Evolutionary conservation across 2,113 vertebrate species (phyloP), one percentile per base, ranked within the genome.

Genomic region (Notarius quadriscutis): DNA sequence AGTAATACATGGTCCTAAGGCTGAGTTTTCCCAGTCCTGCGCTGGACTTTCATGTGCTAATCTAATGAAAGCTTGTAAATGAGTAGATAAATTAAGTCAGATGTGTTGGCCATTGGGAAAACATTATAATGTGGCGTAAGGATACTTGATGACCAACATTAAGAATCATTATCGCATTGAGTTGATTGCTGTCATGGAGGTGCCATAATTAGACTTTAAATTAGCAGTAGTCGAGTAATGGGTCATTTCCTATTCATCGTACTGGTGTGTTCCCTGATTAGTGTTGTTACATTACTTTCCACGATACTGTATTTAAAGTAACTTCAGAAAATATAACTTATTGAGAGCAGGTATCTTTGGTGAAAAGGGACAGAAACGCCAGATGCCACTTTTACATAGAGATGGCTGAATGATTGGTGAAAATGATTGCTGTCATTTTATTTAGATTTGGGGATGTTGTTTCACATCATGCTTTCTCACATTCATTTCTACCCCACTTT

Each of bases 161-260:
- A 60, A 9, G 10, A 60, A 62, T 81, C 57, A 57, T 11, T 81
- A 55, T 60, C 78, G 60, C 55, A 22, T 12, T 62, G 18, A 81
- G 11, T 81, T 81, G 18, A 81, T 81, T 81, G 57, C 57, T 81
- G 57, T 81, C 79, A 81, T 41, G 57, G 79, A 81, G 27, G 30
- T 4, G 18, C 79, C 79, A 81, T 81, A 81, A 62, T 60, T 81
- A 81, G 58, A 81, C 57, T 62, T 62, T 41, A 81, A 62, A 81
- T 81, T 41, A 81, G 57, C 34, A 81, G 48, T 62, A 20, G 11
- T 12, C 25, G 34, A 0, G 7, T 80, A 80, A 80, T 81, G 79
- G 79, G 30, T 62, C 48, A 20, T 62, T 62, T 81, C 34, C 9
- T 48, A 62, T 3, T 81, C 18, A 81, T 81, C 57, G 10, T 10